These are phyloP conservation scores for Eclectus roratus DNA, from an alignment of 2,113 vertebrate species.

Conservation along the genomic window DNA sequence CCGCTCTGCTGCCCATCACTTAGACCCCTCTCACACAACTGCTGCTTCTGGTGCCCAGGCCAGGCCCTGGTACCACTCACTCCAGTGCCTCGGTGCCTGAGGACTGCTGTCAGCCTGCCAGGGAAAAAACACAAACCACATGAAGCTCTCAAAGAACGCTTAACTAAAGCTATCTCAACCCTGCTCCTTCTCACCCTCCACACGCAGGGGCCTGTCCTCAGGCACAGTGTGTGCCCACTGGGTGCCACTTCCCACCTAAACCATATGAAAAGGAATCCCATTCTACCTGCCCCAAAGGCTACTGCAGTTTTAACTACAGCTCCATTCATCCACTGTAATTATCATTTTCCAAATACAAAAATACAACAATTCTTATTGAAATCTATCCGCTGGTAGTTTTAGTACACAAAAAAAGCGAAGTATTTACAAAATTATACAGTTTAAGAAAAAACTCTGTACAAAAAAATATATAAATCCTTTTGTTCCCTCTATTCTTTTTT, in stretches of 20 bases:
- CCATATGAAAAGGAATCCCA: conserved; percentile 82
- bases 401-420: conserved; percentile 80
- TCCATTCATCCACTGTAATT: conserved; percentile 75
- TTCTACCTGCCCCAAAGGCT: conserved; percentile 61
- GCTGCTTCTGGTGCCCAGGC: background rate
- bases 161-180: background rate
- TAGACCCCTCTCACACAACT: background rate
- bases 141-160: background rate
- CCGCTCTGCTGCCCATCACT: background rate
- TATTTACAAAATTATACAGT: conserved; percentile 87
- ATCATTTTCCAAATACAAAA: conserved; percentile 81
- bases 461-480: conserved; percentile 84
- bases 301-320: conserved; percentile 71
- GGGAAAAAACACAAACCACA: background rate
- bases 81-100: background rate
- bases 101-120: background rate
- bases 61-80: background rate
- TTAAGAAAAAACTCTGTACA: conserved; percentile 85
- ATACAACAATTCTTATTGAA: conserved; percentile 85
- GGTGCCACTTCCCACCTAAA: conserved; percentile 52
- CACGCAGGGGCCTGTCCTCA: background rate
- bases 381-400: conserved; percentile 82
- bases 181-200: background rate
- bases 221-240: background rate
- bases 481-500: conserved; percentile 76